Base-by-base conservation (phyloP, 2,797 vertebrate species). In the Neostethus bicornis region DNA sequence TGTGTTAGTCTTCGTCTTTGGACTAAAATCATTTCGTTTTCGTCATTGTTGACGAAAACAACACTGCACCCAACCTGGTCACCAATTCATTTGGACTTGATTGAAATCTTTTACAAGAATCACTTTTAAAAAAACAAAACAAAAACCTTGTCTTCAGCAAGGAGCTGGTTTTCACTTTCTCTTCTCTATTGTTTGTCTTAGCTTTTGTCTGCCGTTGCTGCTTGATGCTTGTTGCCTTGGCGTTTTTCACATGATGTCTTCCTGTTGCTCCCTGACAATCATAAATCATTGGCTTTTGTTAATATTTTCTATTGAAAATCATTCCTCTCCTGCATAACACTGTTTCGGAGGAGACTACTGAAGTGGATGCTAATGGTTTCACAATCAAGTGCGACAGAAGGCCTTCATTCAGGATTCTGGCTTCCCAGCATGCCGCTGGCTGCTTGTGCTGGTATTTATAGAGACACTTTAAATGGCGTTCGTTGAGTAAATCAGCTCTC, bases 181-280 rank as follows among this genome's bases (percentile, higher is more conserved):
- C 28, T 54, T 42, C 10, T 23, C n/a, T 54, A 21, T 19, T 16
- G 48, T 7, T 12, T 39, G 16, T 17, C 13, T 7, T 6, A 5
- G 3, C 37, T 24, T 43, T 39, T 28, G 21, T 37, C 26, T 58
- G 17, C 29, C 25, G 17, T 45, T 55, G 19, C 16, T 17, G 13
- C 7, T n/a, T 28, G 45, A 16, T 43, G 23, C 6, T 51, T 19
- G 39, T 31, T 57, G 42, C 21, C 42, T 44, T 41, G 24, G 13
- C 37, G 48, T 31, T 53, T 46, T 32, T 48, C 20, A 21, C 4
- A 19, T 20, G 14, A 11, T n/a, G 13, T 8, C 34, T 21, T 21
- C 1, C 12, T 26, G 17, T 54, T 32, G 17, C 59, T 21, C 56
- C 45, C 51, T 56, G 61, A 43, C 31, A 68, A 12, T 73, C 45